phyloP scores from a whole-genome alignment of 1,140 invertebrate genomes.

The Oryctes rhinoceros region DNA sequence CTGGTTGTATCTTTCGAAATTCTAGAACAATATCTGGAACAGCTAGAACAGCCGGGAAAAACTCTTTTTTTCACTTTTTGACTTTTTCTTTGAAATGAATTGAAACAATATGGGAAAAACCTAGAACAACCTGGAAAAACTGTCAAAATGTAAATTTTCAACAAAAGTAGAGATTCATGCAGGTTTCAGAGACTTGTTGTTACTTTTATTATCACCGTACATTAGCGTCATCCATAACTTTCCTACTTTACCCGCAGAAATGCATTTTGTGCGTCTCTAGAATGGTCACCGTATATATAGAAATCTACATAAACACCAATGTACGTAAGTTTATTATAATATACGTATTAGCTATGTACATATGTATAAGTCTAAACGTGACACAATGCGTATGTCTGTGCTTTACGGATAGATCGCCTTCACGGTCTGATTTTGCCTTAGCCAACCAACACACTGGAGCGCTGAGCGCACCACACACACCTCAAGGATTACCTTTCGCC shows the following conservation, averaged over 20 bases:
- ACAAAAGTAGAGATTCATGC: no score
- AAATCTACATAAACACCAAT: not conserved
- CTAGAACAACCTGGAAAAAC: no score
- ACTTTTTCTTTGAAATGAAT: no score
- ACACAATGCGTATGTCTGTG: not conserved
- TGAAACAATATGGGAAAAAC: no score
- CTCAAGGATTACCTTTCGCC: slow-evolving; percentile 60
- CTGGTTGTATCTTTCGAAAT: no score
- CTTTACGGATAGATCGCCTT: slow-evolving; percentile 42
- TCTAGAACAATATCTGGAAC: no score
- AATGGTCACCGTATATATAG: not conserved
- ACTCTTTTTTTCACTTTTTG: no score
- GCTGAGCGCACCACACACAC: slow-evolving; percentile 45
- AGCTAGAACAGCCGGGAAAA: no score
- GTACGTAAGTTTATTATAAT: slow-evolving; percentile 8
- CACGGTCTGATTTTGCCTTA: slow-evolving; percentile 55
- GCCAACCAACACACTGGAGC: not conserved
- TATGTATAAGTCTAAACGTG: not conserved
- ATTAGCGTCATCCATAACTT: slow-evolving; percentile 7
- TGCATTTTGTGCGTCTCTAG: not conserved
- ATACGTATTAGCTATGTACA: not conserved
- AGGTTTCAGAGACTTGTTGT: not conserved
- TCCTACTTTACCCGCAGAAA: slow-evolving; percentile 24
- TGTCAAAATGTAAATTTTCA: no score
- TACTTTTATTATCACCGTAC: slow-evolving; percentile 7